Conservation (phyloP, 2,888 invertebrate genomes). For the Diaperis boleti region DNA sequence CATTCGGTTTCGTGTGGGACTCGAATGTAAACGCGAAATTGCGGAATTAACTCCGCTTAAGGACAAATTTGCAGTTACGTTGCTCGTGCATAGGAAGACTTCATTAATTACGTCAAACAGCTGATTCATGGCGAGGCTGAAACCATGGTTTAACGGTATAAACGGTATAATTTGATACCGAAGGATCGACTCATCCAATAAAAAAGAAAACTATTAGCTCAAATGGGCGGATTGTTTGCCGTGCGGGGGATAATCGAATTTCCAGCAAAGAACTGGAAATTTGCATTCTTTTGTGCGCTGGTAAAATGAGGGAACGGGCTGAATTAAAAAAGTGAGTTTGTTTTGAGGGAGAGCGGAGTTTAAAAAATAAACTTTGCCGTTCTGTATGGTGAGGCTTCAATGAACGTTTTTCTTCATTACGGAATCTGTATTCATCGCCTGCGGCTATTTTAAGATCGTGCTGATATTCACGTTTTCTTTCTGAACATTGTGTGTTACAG, state of each 20-base stretch:
- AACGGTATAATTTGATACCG: slow-evolving; percentile 13
- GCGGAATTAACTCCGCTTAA: background rate
- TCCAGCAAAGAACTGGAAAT: background rate
- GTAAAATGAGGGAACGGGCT: too few relatives aligned
- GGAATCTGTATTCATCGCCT: too few relatives aligned
- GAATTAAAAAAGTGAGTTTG: too few relatives aligned
- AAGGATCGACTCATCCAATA: background rate
- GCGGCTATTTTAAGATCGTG: too few relatives aligned
- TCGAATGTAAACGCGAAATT: background rate
- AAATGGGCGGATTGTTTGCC: background rate
- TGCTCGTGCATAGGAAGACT: slow-evolving; percentile 9
- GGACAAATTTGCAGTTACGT: slow-evolving; percentile 19
- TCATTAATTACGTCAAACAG: slow-evolving; percentile 27
- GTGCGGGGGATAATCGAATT: background rate
- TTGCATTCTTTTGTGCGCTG: slow-evolving; percentile 14
- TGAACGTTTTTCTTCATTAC: too few relatives aligned
- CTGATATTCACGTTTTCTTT: too few relatives aligned
- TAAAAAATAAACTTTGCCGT: too few relatives aligned
- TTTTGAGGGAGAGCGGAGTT: too few relatives aligned
- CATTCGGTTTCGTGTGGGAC: background rate
- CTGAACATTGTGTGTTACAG: too few relatives aligned
- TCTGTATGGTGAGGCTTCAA: too few relatives aligned
- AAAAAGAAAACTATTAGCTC: background rate
- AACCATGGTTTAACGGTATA: slow-evolving; percentile 2
- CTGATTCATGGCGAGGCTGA: slow-evolving; percentile 15